These are phyloP conservation scores for Epirrita christyi DNA, from an alignment of 2,888 invertebrate genomes.

Conservation along the genomic window DNA sequence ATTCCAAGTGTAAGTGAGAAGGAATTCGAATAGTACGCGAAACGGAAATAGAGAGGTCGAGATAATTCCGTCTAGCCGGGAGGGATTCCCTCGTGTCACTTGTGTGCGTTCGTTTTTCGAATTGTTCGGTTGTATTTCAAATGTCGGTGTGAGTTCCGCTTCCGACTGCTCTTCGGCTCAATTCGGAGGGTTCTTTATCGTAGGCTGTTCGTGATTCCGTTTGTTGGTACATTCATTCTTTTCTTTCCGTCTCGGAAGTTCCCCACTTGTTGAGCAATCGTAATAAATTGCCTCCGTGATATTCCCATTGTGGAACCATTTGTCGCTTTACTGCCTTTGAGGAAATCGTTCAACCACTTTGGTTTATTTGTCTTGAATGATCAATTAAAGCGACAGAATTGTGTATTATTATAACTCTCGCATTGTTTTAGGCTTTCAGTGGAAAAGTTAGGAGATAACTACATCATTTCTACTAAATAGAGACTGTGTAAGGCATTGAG, in stretches of 20 bases:
- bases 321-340: constrained; percentile 81
- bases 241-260: constrained; percentile 66
- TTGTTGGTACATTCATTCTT: constrained; percentile 68
- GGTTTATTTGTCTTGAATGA: constrained; percentile 71
- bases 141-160: constrained; percentile 71
- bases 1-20: constrained; percentile 62
- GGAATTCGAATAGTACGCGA: constrained; percentile 81
- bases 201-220: constrained; percentile 49
- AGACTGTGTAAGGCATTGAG: too few species aligned
- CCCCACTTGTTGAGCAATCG: constrained; percentile 83
- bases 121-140: constrained; percentile 73
- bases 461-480: too few species aligned
- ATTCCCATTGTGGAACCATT: constrained; percentile 82
- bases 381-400: constrained; percentile 39
- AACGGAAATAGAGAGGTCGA: constrained; percentile 83
- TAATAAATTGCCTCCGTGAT: constrained; percentile 84
- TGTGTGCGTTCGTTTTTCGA: constrained; percentile 81
- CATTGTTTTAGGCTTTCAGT: background rate
- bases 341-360: constrained; percentile 77
- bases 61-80: constrained; percentile 84
- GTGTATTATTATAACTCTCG: constrained; percentile 8
- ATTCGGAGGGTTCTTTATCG: constrained; percentile 66
- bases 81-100: constrained; percentile 84
- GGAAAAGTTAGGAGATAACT: background rate
- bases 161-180: constrained; percentile 41